phyloP scores from a whole-genome alignment of 2,113 vertebrate species.

The Nothoprocta pentlandii region DNA sequence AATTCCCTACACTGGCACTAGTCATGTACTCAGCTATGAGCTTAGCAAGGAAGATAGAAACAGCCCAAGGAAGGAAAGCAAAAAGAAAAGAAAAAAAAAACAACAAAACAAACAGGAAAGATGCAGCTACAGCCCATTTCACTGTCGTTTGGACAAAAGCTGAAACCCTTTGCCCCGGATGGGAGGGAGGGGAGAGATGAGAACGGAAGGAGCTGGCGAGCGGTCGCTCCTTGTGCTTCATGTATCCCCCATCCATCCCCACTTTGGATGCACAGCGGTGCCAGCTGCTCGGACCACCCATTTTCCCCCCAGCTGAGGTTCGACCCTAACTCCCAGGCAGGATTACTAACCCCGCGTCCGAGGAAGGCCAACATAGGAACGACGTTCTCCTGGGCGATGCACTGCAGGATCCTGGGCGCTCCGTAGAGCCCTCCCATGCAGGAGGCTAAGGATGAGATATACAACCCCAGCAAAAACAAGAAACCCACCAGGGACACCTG shows the following conservation, averaged over 20 bases:
- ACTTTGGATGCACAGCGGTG: background rate
- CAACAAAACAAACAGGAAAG: background rate
- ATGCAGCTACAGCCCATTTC: background rate
- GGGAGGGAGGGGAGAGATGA: background rate
- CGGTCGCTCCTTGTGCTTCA: background rate
- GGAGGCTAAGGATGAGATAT: constrained; percentile 97
- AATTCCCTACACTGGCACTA: background rate
- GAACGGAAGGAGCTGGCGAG: too few relatives aligned
- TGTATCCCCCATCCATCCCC: background rate
- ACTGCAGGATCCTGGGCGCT: constrained; percentile 96
- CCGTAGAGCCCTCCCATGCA: constrained; percentile 97
- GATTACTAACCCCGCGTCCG: constrained; percentile 87
- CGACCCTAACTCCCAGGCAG: background rate
- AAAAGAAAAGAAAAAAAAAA: too few relatives aligned
- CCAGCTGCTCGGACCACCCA: background rate
- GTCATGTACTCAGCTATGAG: background rate
- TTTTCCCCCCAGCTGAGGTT: background rate
- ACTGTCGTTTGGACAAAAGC: background rate
- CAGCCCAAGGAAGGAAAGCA: background rate
- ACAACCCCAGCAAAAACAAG: constrained; percentile 95
- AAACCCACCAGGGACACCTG: constrained; percentile 98
- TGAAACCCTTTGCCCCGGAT: background rate
- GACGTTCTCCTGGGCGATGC: constrained; percentile 95
- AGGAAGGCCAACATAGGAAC: constrained; percentile 87
- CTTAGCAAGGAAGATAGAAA: background rate